Base-by-base conservation (phyloP, 2,888 invertebrate genomes). In the Phortica okadai region DNA sequence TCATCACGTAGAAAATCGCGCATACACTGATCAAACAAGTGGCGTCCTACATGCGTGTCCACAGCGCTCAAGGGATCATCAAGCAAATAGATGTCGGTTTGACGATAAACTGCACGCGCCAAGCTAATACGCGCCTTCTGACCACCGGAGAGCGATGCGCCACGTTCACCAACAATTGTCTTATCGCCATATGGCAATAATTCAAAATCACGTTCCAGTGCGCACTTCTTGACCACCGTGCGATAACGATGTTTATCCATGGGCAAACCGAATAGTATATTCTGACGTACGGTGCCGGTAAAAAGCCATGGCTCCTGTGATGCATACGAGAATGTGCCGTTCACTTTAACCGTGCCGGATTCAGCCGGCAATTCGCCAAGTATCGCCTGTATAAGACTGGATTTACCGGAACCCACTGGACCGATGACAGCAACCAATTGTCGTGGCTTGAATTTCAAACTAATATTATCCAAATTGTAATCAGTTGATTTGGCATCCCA, bases 31-130 rank as follows among this genome's bases (percentile, higher is more conserved):
- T 98, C 96, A 91, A 98, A 98, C 83, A 98, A 93, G 90, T 97
- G 96, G 6, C 96, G 94, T 1, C 97, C 97, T 1, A 98, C 98
- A 90, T 96, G 96, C 0, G 97, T 94, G 92, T 98, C 98, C 33
- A 98, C 98, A 0, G 98, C 98, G 75, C 97, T 96, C 73, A 98
- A 92, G 0, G 98, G 98, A 92, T 98, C 98, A 91, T 98, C 98
- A 74, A 98, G 92, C 33, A 98, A 92, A 89, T 97, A 98, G 81
- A 98, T 95, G 86, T 97, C 96, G 0, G 97, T 95, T 79, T 97
- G 94, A 77, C 95, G 95, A 91, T 97, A 98, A 0, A 97, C 95
- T 0, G 97, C 95, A 82, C 98, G 94, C 0, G 97, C 97, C 74
- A 98, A 93, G 77, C 96, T 97, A 76, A 98, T 96, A 81, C 98